These are phyloP conservation scores for Euleptes europaea DNA, from an alignment of 2,113 vertebrate genomes.

Conservation along the genomic window DNA sequence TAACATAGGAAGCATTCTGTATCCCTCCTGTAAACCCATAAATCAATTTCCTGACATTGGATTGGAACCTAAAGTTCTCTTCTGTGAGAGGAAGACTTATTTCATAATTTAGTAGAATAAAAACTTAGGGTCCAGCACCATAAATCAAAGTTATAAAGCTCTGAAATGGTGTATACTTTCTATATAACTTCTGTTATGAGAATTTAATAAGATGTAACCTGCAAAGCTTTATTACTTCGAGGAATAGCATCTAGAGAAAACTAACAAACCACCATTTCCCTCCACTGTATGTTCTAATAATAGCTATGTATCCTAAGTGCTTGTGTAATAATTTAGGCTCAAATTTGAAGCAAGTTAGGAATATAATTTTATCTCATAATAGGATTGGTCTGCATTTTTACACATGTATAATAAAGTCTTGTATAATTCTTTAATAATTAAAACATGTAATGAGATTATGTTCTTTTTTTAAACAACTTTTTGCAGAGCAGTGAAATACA, in stretches of 20 bases:
- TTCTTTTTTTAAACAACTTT: neutral
- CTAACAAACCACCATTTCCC: neutral
- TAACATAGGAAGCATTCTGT: neutral
- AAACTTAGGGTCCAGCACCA: no score
- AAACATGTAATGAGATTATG: neutral
- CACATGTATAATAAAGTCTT: neutral
- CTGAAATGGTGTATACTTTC: no score
- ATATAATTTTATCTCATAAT: neutral
- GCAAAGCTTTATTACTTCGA: neutral
- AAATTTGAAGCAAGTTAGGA: neutral
- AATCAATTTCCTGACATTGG: neutral
- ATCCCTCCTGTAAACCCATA: neutral
- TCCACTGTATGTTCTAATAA: neutral
- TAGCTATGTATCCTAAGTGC: neutral
- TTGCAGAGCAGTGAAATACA: neutral
- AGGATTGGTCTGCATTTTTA: neutral
- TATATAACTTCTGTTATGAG: neutral
- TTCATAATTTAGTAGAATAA: no score
- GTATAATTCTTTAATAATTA: slow-evolving; percentile 4
- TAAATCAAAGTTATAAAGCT: no score
- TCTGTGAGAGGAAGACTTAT: no score
- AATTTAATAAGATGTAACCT: neutral
- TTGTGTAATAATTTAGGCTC: neutral
- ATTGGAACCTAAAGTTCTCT: no score
- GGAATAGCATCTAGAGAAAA: neutral